These are phyloP conservation scores for Botrylloides violaceus DNA, from an alignment of 23 tunicate genomes.

Conservation along the genomic window DNA sequence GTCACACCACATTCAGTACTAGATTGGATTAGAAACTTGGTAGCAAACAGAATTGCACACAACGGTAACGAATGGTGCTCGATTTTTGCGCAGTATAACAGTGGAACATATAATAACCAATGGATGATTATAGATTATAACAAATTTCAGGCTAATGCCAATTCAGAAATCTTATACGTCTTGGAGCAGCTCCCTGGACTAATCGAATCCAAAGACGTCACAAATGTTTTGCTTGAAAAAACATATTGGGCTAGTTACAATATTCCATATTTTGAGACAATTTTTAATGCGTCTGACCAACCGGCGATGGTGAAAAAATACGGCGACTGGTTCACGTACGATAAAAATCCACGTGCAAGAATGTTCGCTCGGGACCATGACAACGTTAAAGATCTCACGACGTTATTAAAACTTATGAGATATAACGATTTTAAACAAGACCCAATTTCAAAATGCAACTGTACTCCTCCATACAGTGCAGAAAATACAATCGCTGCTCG, in stretches of 20 bases:
- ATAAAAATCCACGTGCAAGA: slow-evolving; percentile 36
- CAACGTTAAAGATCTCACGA: slow-evolving; percentile 23
- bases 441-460: slow-evolving; percentile 26
- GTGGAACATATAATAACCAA: slow-evolving; percentile 67
- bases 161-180: slow-evolving; percentile 22
- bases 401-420: slow-evolving; percentile 34
- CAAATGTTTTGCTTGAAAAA: slow-evolving; percentile 15
- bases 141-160: slow-evolving; percentile 16
- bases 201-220: slow-evolving; percentile 22
- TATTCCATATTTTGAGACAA: slow-evolving; percentile 29
- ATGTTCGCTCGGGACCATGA: slow-evolving; percentile 39
- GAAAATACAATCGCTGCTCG: slow-evolving; percentile 47
- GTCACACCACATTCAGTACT: slow-evolving; percentile 27
- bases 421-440: slow-evolving; percentile 45
- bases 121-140: slow-evolving; percentile 67
- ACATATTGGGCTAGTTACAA: slow-evolving; percentile 55
- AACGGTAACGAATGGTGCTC: slow-evolving; percentile 37
- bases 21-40: slow-evolving; percentile 52
- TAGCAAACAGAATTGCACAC: slow-evolving; percentile 40
- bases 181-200: slow-evolving; percentile 56
- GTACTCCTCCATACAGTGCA: slow-evolving; percentile 43
- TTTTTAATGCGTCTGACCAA: slow-evolving; percentile 18
- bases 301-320: slow-evolving; percentile 29
- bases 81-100: slow-evolving; percentile 29
- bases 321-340: slow-evolving; percentile 50